These are phyloP conservation scores for Syrista parreyssii DNA, from an alignment of 2,888 invertebrate genomes.

Conservation along the genomic window DNA sequence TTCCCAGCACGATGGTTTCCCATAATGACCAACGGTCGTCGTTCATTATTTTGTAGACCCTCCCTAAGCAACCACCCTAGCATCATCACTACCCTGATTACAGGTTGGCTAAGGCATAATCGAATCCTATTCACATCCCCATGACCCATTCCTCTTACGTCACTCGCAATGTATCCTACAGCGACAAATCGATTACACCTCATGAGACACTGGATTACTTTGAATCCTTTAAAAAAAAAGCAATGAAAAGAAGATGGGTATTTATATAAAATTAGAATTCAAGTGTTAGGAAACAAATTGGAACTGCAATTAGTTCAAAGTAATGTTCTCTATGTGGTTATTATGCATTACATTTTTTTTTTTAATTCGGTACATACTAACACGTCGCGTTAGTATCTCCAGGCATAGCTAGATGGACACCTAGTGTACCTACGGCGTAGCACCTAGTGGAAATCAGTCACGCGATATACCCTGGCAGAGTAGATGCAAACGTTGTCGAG, in stretches of 20 bases:
- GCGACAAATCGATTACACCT: neutral
- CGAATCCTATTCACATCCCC: neutral
- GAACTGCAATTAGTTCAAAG: neutral
- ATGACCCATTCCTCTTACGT: constrained; percentile 1
- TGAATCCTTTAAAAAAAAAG: neutral
- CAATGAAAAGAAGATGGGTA: neutral
- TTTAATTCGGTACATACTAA: neutral
- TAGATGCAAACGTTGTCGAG: neutral
- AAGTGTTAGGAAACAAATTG: neutral
- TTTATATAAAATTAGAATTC: neutral
- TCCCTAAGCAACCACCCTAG: neutral
- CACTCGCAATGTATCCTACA: neutral
- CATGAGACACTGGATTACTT: neutral
- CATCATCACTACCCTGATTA: neutral
- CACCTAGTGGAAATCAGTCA: neutral
- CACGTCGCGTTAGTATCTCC: neutral
- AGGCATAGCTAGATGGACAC: neutral
- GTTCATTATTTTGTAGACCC: constrained; percentile 29
- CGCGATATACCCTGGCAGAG: neutral
- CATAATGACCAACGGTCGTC: constrained; percentile 35
- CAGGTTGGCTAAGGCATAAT: neutral
- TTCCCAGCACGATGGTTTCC: constrained; percentile 36
- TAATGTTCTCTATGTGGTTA: neutral
- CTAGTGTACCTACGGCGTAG: neutral
- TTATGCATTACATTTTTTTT: neutral